Evolutionary conservation across 2,113 vertebrate genomes (phyloP), one percentile per base, ranked within the genome.

Genomic region (Macquaria ambigua): DNA sequence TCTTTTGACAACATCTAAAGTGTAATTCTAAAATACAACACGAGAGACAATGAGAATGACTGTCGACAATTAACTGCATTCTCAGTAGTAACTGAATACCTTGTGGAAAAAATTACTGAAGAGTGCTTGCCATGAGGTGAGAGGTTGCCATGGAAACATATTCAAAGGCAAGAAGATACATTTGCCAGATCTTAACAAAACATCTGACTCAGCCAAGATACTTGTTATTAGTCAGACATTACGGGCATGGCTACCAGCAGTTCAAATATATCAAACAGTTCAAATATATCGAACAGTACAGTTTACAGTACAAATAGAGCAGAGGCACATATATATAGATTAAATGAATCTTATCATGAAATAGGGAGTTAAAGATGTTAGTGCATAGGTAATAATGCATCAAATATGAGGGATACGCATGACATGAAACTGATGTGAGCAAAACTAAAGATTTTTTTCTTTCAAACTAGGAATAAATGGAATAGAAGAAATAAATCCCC

Each of bases 121-220:
- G 66, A 74, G 59, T 39, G 62, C 67, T 83, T 83, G 70, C 61
- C 62, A 84, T 53, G 72, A 89, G 89, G 84, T 87, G 85, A 93
- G 77, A 79, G 53, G 90, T 93, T 90, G 66, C 79, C 77, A 92
- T 93, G 80, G 91, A 92, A 86, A 93, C 87, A 77, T 34, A 85
- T 87, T 82, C 46, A 83, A 71, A 81, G 66, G 67, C 71, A 84
- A 83, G 61, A 72, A 48, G 25, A 69, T 55, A 53, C 12, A 23
- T 90, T 83, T 83, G 50, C 58, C 69, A 41, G 68, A 85, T 79
- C 69, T 83, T 59, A 78, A 79, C 76, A 88, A 90, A 83, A 53
- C 56, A 83, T 83, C 48, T 90, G 88, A 90, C 76, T 90, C 85
- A 92, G 64, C 10, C 68, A 61, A 81, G 62, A 69, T 67, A 81